These are phyloP conservation scores for Melanocharis versteri DNA, from an alignment of 2,113 vertebrate genomes.

Conservation along the genomic window DNA sequence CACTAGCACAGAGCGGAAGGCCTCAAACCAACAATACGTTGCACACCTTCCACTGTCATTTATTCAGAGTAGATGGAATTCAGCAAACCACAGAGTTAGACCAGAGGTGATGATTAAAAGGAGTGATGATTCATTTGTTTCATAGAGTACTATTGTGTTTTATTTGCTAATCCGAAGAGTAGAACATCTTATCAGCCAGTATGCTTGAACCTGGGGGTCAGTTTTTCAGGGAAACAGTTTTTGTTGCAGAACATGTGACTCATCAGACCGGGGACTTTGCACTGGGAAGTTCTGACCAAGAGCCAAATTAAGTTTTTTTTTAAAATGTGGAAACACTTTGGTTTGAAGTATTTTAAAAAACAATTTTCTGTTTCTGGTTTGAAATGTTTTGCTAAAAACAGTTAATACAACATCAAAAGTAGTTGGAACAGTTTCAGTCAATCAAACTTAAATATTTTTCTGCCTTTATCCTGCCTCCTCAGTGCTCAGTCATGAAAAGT, in stretches of 20 bases:
- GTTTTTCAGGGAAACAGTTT: neutral
- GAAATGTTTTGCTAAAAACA: neutral
- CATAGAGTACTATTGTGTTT: neutral
- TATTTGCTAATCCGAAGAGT: neutral
- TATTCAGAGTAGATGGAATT: neutral
- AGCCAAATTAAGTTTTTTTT: neutral
- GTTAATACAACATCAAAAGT: neutral
- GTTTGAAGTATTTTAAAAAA: neutral
- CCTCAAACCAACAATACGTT: accelerated
- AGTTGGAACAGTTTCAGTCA: neutral
- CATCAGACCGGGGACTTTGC: neutral
- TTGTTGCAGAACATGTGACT: neutral
- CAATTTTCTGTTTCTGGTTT: neutral
- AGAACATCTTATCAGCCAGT: neutral
- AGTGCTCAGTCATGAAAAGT: neutral
- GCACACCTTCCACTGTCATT: neutral
- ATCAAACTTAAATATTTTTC: neutral
- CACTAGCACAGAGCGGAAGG: neutral
- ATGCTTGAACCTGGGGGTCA: neutral
- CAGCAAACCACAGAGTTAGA: neutral
- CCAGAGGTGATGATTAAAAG: neutral
- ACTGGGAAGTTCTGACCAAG: neutral
- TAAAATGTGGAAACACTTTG: neutral
- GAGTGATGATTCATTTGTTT: neutral
- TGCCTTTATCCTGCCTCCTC: neutral